These are phyloP conservation scores for Ceratothoa steindachneri DNA, from an alignment of 2,888 invertebrate species.

Conservation along the genomic window DNA sequence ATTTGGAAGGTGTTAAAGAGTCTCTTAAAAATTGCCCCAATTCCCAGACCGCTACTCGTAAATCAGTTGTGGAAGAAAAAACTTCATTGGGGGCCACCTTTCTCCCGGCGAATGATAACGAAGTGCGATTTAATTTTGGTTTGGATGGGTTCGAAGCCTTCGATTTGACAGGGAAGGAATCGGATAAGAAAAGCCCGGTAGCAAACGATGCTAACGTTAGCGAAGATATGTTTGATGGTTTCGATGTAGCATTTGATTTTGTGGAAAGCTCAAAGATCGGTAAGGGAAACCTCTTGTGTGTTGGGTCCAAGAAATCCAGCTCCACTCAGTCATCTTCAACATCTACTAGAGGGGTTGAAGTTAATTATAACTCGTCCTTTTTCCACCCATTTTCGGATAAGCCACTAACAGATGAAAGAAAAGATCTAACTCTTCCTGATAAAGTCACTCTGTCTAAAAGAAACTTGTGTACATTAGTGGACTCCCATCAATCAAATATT, in stretches of 20 bases:
- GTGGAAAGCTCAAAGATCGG: no score
- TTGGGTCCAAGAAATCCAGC: not conserved
- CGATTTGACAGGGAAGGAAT: not conserved
- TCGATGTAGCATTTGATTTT: not conserved
- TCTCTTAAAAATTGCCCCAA: not conserved
- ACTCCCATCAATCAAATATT: not conserved
- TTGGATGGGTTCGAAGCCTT: not conserved
- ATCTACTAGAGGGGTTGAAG: not conserved
- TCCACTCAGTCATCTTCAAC: not conserved
- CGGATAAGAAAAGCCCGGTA: not conserved
- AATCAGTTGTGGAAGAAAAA: no score
- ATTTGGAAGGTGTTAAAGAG: no score
- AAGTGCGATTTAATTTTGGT: not conserved
- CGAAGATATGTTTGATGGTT: not conserved
- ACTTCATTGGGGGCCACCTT: no score
- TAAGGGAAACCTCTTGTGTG: no score
- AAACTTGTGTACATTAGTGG: no score
- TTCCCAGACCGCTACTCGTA: not conserved
- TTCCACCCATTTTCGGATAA: no score
- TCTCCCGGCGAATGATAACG: no score
- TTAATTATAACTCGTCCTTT: no score
- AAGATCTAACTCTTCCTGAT: not conserved
- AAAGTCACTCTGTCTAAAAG: no score
- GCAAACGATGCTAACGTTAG: not conserved
- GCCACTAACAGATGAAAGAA: no score